These are phyloP conservation scores for Dione vanillae DNA, from an alignment of 2,888 invertebrate genomes.

Conservation along the genomic window DNA sequence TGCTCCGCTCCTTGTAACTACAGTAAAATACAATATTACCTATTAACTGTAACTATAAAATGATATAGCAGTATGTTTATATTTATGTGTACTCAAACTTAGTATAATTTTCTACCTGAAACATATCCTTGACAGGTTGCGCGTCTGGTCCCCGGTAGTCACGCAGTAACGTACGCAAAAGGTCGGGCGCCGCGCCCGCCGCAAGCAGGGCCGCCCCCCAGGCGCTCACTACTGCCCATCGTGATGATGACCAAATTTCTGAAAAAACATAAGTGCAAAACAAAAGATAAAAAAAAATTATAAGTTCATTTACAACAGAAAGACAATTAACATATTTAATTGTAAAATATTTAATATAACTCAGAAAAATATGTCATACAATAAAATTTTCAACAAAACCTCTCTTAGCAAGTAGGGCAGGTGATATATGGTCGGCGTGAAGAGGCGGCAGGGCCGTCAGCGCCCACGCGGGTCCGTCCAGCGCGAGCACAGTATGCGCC, in stretches of 20 bases:
- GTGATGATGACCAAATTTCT: slow-evolving; percentile 74
- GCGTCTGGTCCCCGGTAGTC: slow-evolving; percentile 94
- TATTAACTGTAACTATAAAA: too few relatives aligned
- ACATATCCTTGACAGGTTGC: slow-evolving; percentile 93
- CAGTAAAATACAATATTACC: slow-evolving; percentile 3
- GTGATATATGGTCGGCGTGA: slow-evolving; percentile 65
- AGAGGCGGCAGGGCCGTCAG: slow-evolving; percentile 79
- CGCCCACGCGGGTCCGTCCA: slow-evolving; percentile 96
- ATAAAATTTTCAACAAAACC: neutral
- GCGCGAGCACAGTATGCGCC: slow-evolving; percentile 89
- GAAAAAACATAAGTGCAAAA: too few relatives aligned
- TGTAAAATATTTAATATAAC: too few relatives aligned
- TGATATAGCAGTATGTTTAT: too few relatives aligned
- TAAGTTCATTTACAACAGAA: too few relatives aligned
- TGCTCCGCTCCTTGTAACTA: slow-evolving; percentile 90
- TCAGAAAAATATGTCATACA: neutral
- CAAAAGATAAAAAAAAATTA: too few relatives aligned
- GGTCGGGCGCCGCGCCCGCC: slow-evolving; percentile 94
- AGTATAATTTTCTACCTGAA: slow-evolving; percentile 81
- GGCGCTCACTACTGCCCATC: slow-evolving; percentile 93
- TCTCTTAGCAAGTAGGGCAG: slow-evolving; percentile 65
- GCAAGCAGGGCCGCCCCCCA: slow-evolving; percentile 94
- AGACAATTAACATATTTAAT: too few relatives aligned
- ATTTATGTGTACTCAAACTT: too few relatives aligned
- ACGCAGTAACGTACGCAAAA: slow-evolving; percentile 91